A percentile compares a stretch with the other conserved stretches of the same genome.
phyloP scores from a whole-genome alignment of 2,797 vertebrate species.

The Serranus cabrilla region DNA sequence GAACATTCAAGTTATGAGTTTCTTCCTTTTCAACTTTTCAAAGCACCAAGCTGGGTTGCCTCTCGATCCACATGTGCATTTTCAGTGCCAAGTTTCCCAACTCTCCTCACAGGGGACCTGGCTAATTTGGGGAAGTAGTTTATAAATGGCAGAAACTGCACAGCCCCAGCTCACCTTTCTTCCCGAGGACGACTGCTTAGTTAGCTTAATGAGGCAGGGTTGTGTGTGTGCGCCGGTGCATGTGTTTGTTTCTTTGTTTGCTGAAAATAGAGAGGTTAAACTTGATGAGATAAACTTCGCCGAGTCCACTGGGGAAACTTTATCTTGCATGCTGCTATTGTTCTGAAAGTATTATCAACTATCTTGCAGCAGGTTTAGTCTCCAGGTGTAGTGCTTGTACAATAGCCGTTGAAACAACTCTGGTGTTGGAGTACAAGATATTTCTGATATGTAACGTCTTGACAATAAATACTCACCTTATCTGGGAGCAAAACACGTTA shows the following conservation, averaged over 20 bases:
- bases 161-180: constrained; percentile 56
- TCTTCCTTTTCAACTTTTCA: constrained; percentile 50
- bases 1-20: neutral
- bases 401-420: constrained; percentile 5
- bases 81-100: constrained; percentile 42
- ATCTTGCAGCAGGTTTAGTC: constrained; percentile 6
- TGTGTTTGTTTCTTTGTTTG: constrained; percentile 32
- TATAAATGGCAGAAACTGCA: constrained; percentile 63
- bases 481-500: constrained; percentile 38
- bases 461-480: constrained; percentile 16
- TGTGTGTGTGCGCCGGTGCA: constrained; percentile 11
- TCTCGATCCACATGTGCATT: constrained; percentile 34
- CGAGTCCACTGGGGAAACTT: constrained; percentile 39
- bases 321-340: constrained; percentile 31
- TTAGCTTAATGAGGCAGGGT: constrained; percentile 64
- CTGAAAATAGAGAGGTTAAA: constrained; percentile 38
- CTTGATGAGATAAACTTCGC: constrained; percentile 51
- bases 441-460: constrained; percentile 17
- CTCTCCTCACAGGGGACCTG: constrained; percentile 52
- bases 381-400: neutral
- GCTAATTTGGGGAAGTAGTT: constrained; percentile 67
- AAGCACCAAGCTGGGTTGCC: constrained; percentile 25
- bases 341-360: constrained; percentile 39
- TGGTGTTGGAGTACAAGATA: neutral
- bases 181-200: constrained; percentile 49